Base-by-base conservation (phyloP, 2,888 invertebrate species). In the Orthosia gothica region DNA sequence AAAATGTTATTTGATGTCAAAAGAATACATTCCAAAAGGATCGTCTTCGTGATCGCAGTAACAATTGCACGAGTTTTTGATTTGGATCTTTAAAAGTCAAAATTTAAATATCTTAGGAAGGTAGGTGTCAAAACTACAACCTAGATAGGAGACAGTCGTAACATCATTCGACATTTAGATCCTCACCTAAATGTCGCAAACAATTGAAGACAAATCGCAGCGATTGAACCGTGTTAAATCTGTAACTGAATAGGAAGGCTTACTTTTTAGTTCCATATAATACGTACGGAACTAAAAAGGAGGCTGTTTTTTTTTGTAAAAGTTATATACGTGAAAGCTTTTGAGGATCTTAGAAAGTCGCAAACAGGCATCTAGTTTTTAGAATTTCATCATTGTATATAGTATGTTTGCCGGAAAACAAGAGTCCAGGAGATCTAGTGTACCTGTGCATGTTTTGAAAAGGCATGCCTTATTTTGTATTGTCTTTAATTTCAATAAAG, bases 1-100 rank as follows among this genome's bases (percentile, higher is more conserved):
- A n/a, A n/a, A n/a, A n/a, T n/a, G n/a, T n/a, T n/a, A n/a, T n/a
- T n/a, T n/a, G n/a, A n/a, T n/a, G n/a, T n/a, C n/a, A n/a, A n/a
- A n/a, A n/a, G 57, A 49, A 49, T n/a, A 55, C 66, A 84, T 84
- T 52, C 61, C 16, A n/a, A 47, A 70, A 47, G 67, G 49, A 70
- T 67, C 75, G 26, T 81, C 84, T 81, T 81, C 85, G 81, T 84
- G 81, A 84, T 40, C 49, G n/a, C 4, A 26, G 3, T 26, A n/a
- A 50, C 62, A 40, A 69, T 79, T 58, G 66, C 50, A 59, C 1
- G 7, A 79, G 69, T 5, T 26, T 70, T 55, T 82, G n/a, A n/a
- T 82, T 77, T 50, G 18, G 32, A 57, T 40, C n/a, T 61, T 50
- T 50, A 59, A 83, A 80, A 79, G 79, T 79, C 83, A 71, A 55